Percentiles rank a stretch among this genome's conserved stretches.
Evolutionary conservation across 2,113 vertebrate genomes (phyloP).

Genomic region (Phoxinus phoxinus): DNA sequence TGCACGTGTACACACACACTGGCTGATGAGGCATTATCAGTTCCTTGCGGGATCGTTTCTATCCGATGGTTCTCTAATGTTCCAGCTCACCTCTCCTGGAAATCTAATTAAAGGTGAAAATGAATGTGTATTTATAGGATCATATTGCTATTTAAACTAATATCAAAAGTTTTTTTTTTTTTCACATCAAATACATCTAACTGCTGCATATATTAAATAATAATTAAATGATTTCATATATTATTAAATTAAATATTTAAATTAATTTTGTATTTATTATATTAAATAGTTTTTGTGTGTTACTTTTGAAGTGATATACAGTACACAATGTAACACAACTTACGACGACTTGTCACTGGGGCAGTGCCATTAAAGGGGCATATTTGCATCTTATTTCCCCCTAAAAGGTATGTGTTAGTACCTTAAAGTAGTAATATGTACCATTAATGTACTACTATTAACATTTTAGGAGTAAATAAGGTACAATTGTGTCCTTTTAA

Average conservation of each 20-base stretch:
- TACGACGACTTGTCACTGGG: not conserved
- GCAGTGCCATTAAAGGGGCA: not conserved
- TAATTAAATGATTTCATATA: not conserved
- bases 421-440: not conserved
- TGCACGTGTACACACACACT: not conserved
- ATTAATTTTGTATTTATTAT: not conserved
- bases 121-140: constrained; percentile 24
- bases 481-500: not conserved
- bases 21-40: constrained; percentile 31
- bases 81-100: not conserved
- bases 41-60: constrained; percentile 23
- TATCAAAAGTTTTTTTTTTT: not conserved
- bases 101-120: constrained; percentile 35
- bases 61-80: not conserved
- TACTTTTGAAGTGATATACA: not conserved
- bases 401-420: not conserved
- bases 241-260: not conserved
- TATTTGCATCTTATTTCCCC: not conserved
- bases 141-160: not conserved
- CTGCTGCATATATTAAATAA: not conserved
- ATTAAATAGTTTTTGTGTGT: not conserved
- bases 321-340: not conserved
- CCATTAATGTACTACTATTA: not conserved
- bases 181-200: not conserved
- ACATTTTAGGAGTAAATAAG: not conserved